Base-by-base conservation (phyloP, 2,797 vertebrate species). In the Enteromius trimaculatus region DNA sequence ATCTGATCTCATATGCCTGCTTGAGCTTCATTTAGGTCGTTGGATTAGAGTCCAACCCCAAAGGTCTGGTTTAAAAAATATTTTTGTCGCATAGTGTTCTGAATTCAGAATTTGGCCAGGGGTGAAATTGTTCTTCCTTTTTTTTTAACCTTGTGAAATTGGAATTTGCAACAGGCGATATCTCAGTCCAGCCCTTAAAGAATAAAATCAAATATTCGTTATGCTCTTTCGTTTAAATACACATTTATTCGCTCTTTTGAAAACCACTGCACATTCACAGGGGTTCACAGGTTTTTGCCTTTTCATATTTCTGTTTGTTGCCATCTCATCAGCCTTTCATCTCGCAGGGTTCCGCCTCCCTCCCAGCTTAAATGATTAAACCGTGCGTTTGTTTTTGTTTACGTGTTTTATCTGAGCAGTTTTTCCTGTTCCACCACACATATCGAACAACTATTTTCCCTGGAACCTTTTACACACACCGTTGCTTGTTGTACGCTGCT, bases 291-390 rank as follows among this genome's bases (percentile, higher is more conserved):
- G 26, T 77, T 55, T 89, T 85, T 62, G 62, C 84, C 88, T 82
- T 44, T 88, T 79, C 29, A 37, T 84, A 70, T 90, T 90, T 92
- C 47, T 37, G 55, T 88, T 74, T 81, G 23, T 53, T 66, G 62
- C 21, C 39, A n/a, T 85, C 77, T 80, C 16, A 72, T 88, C 80
- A 79, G 89, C 86, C 89, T 93, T 92, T 93, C 92, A 91, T 91
- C 90, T 89, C 89, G 86, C 87, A 74, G 77, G 87, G 86, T 31
- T 64, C 91, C 91, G 88, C 92, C 89, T 92, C 84, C 86, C 90
- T 92, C 89, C 75, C 91, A 92, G 92, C 91, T 91, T 91, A 92
- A 92, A 91, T 91, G 87, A 91, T 92, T 90, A 89, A 81, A 84
- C 92, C 91, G 86, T 82, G 87, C 84, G 53, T 88, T 85, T 87